Evolutionary conservation across 2,888 invertebrate species (phyloP).

Genomic region (Sesamia inferens): DNA sequence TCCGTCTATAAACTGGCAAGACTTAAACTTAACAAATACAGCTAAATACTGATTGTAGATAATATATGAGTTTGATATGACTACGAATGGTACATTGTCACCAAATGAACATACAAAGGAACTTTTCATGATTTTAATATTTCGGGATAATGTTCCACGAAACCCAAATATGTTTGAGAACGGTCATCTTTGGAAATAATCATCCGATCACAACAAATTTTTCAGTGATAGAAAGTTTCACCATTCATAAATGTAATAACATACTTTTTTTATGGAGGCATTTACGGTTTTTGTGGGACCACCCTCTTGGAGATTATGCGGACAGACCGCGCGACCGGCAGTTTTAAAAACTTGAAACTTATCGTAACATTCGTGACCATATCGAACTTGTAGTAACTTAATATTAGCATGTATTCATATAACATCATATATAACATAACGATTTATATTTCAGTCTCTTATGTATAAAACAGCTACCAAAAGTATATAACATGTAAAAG

Average conservation of each 20-base stretch:
- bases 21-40: slow-evolving; percentile 29
- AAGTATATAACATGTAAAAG: slow-evolving; percentile 47
- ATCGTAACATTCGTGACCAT: slow-evolving; percentile 9
- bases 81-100: not conserved
- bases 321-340: not conserved
- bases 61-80: slow-evolving; percentile 15
- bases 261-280: not conserved
- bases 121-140: not conserved
- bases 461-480: slow-evolving; percentile 61
- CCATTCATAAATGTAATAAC: not conserved
- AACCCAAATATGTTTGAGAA: not conserved
- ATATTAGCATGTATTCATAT: slow-evolving; percentile 5
- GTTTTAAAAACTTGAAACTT: not conserved
- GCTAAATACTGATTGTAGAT: slow-evolving; percentile 52
- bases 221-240: not conserved
- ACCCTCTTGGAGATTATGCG: too few species aligned
- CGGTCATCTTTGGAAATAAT: not conserved
- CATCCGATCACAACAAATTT: not conserved
- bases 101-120: not conserved
- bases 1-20: slow-evolving; percentile 58
- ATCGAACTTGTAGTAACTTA: slow-evolving; percentile 18
- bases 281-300: not conserved
- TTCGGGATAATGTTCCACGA: not conserved
- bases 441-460: slow-evolving; percentile 67
- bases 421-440: slow-evolving; percentile 41